A percentile compares a stretch with the other conserved stretches of the same genome.
Conservation (phyloP, 1,140 invertebrate genomes). For the Drosophila melanogaster region DNA sequence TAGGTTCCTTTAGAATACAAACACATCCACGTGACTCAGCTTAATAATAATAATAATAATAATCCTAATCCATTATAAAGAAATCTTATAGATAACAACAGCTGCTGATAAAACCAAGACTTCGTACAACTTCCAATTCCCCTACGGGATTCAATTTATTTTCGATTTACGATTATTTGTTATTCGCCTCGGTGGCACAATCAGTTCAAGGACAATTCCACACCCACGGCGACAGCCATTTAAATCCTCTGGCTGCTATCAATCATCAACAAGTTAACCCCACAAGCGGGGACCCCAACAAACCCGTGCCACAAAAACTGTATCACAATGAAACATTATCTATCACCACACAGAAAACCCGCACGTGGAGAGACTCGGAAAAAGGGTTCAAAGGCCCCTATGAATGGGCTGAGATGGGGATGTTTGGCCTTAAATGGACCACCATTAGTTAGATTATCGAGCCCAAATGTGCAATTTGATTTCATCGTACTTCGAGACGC, state of each 20-base stretch:
- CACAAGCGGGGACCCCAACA: constrained; percentile 35
- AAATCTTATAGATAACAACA: too few species aligned
- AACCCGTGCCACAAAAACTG: constrained; percentile 21
- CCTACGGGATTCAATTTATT: constrained; percentile 15
- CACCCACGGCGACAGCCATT: constrained; percentile 15
- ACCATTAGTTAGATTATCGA: constrained; percentile 42
- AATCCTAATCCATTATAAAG: too few species aligned
- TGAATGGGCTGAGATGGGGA: constrained; percentile 12
- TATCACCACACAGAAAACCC: constrained; percentile 30
- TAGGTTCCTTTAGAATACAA: too few species aligned
- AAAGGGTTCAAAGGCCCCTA: constrained; percentile 50
- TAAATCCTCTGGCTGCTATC: constrained; percentile 50
- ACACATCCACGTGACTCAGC: too few species aligned
- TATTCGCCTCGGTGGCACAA: constrained; percentile 35
- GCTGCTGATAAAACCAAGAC: neutral
- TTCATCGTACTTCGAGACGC: constrained; percentile 24
- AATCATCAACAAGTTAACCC: constrained; percentile 76
- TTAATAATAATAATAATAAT: too few species aligned
- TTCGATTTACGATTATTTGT: constrained; percentile 24
- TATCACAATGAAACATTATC: constrained; percentile 47
- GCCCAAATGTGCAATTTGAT: constrained; percentile 57
- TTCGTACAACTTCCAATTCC: neutral
- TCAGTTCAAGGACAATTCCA: constrained; percentile 40
- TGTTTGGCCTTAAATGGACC: constrained; percentile 10
- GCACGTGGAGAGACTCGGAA: constrained; percentile 4